Conservation (phyloP, 2,797 vertebrate species). For the Poecilia velifera region DNA sequence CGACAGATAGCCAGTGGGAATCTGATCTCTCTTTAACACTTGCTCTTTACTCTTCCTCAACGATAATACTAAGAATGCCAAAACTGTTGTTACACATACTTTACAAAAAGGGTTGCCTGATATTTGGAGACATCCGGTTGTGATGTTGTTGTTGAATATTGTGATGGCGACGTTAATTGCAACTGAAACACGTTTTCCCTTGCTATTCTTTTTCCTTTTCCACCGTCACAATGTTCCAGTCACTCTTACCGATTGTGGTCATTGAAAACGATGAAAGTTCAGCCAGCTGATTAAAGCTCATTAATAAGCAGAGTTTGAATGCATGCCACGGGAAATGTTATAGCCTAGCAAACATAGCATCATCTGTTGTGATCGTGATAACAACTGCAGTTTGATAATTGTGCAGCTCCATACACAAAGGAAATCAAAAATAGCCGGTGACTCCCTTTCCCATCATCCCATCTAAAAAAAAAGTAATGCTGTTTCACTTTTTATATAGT, state of each 20-base stretch:
- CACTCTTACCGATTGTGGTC: not conserved
- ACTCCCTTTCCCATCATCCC: conserved; percentile 71
- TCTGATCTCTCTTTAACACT: conserved; percentile 63
- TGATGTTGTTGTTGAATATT: not conserved
- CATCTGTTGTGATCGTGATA: not conserved
- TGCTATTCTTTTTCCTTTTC: not conserved
- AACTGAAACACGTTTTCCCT: not conserved
- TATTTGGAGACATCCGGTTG: not conserved
- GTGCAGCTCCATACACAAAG: not conserved
- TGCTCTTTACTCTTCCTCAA: conserved; percentile 67
- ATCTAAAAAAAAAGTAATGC: conserved; percentile 54
- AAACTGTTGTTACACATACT: conserved; percentile 72
- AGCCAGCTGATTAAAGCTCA: not conserved
- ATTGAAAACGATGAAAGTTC: not conserved
- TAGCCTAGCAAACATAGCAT: not conserved
- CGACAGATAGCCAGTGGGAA: conserved; percentile 72
- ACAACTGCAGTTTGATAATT: not conserved
- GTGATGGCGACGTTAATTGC: not conserved
- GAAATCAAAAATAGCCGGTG: conserved; percentile 19
- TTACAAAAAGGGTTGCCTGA: conserved; percentile 41
- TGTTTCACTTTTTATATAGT: conserved; percentile 67
- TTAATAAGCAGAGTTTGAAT: not conserved
- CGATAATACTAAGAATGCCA: conserved; percentile 71
- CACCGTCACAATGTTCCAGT: not conserved
- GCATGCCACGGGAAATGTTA: not conserved